Percentiles rank a stretch among this genome's conserved stretches.
Evolutionary conservation across 2,797 vertebrate genomes (phyloP).

Genomic region (Oreochromis mossambicus): DNA sequence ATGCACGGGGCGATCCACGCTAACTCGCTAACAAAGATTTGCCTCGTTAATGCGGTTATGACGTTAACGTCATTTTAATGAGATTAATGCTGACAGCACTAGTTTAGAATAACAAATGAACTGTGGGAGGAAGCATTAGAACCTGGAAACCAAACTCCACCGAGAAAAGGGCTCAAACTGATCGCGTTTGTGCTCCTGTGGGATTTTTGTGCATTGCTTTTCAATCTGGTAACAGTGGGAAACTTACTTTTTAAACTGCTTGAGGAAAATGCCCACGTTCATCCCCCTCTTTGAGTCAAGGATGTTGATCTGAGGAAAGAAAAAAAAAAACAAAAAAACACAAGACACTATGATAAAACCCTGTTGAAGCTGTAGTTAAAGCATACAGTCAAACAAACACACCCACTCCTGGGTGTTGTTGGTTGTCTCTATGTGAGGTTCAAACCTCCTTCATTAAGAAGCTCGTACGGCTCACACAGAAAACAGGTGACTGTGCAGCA

Average conservation of each 20-base stretch:
- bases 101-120: background rate
- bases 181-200: background rate
- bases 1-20: background rate
- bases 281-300: conserved; percentile 96
- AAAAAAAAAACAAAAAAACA: conserved; percentile 44
- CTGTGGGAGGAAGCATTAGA: background rate
- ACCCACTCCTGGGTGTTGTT: background rate
- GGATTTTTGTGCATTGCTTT: background rate
- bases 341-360: background rate
- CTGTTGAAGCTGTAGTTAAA: background rate
- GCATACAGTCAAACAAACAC: background rate
- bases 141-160: background rate
- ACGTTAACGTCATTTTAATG: background rate
- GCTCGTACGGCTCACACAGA: background rate
- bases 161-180: background rate
- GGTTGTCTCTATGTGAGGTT: background rate
- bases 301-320: conserved; percentile 84
- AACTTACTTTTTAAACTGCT: conserved; percentile 98
- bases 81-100: background rate
- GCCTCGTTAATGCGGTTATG: background rate
- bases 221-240: background rate
- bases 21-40: background rate
- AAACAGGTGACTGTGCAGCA: conserved; percentile 19
- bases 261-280: conserved; percentile 98
- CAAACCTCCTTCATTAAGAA: conserved; percentile 30